A percentile compares a stretch with the other conserved stretches of the same genome.
phyloP scores from a whole-genome alignment of 2,797 vertebrate genomes.

The Dallia pectoralis region DNA sequence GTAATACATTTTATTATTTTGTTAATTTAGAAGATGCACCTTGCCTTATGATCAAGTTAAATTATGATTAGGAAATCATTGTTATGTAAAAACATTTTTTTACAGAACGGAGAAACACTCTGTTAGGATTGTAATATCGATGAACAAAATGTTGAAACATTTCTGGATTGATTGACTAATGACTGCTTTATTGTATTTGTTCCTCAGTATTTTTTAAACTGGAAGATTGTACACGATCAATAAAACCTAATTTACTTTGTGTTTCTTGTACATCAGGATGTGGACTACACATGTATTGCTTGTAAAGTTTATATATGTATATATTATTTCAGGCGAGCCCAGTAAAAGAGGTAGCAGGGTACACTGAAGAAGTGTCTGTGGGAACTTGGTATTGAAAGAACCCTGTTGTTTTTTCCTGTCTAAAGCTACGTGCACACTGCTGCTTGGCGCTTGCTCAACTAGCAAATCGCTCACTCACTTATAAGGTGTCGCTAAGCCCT shows the following conservation, averaged over 20 bases:
- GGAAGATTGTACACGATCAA: slow-evolving; percentile 28
- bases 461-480: too few species aligned
- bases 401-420: too few species aligned
- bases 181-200: slow-evolving; percentile 8
- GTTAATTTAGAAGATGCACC: not conserved
- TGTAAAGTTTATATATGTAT: too few species aligned
- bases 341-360: too few species aligned
- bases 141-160: not conserved
- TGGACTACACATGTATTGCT: too few species aligned
- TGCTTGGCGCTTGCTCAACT: too few species aligned
- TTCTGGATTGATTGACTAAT: slow-evolving; percentile 35
- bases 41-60: not conserved
- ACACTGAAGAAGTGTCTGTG: too few species aligned
- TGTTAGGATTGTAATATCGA: slow-evolving; percentile 9
- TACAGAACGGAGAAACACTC: slow-evolving; percentile 19
- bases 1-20: slow-evolving; percentile 29
- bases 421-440: too few species aligned
- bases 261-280: not conserved
- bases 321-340: too few species aligned
- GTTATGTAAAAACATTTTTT: slow-evolving; percentile 5
- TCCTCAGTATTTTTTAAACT: slow-evolving; percentile 1
- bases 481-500: too few species aligned
- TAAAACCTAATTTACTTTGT: slow-evolving; percentile 30
- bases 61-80: slow-evolving; percentile 6
- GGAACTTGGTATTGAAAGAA: too few species aligned